These are phyloP conservation scores for Centropus unirufus DNA, from an alignment of 2,113 vertebrate genomes.

Conservation along the genomic window DNA sequence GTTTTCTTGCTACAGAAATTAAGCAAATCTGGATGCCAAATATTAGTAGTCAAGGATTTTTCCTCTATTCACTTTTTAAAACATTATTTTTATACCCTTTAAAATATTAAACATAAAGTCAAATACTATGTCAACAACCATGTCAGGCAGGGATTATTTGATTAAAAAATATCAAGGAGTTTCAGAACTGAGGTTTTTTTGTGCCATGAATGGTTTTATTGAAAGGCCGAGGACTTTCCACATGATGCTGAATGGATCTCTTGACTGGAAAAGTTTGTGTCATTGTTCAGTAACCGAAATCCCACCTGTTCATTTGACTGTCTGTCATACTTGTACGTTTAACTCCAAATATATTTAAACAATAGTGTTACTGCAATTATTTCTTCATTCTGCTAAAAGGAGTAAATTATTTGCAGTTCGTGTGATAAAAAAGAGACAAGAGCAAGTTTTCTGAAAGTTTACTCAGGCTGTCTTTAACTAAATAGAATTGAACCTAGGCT, in stretches of 20 bases:
- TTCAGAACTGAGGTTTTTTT: not conserved
- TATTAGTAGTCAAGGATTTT: not conserved
- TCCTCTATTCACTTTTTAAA: not conserved
- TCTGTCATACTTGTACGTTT: not conserved
- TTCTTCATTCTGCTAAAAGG: not conserved
- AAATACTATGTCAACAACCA: not conserved
- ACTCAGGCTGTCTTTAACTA: not conserved
- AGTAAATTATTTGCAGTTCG: not conserved
- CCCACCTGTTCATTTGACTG: not conserved
- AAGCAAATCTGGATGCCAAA: not conserved
- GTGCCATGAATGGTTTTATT: not conserved
- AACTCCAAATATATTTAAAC: not conserved
- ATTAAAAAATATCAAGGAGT: not conserved
- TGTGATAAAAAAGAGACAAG: not conserved
- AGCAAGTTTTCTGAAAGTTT: not conserved
- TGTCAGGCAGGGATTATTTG: not conserved
- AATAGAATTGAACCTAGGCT: not conserved
- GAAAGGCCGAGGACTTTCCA: not conserved
- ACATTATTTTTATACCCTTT: not conserved
- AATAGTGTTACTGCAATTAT: not conserved
- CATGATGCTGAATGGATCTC: accelerated
- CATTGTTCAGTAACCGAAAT: not conserved
- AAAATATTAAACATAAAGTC: not conserved
- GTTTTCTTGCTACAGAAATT: not conserved
- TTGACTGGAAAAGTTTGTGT: not conserved